These are phyloP conservation scores for Podabrus alpinus DNA, from an alignment of 2,888 invertebrate genomes.

Conservation along the genomic window DNA sequence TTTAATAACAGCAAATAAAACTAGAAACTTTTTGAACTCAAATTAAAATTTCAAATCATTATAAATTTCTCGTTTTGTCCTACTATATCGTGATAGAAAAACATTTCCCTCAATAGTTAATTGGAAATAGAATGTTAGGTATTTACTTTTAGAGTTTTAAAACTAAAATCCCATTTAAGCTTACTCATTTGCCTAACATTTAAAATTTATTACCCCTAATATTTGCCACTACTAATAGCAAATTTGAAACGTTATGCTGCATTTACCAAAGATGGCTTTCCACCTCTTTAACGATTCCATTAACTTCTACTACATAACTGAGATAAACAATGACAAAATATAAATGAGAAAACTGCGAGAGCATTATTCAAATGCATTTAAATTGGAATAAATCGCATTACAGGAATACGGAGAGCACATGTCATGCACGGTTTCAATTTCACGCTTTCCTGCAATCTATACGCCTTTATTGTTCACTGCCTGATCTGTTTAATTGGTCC, in stretches of 20 bases:
- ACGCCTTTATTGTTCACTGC: slow-evolving; percentile 31
- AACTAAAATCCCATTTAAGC: neutral
- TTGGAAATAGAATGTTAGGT: neutral
- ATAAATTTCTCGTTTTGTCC: neutral
- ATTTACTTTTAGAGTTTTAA: neutral
- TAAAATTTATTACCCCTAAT: neutral
- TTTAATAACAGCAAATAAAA: neutral
- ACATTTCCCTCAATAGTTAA: neutral
- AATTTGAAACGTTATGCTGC: neutral
- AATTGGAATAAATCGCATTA: slow-evolving; percentile 25
- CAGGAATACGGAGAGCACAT: slow-evolving; percentile 31
- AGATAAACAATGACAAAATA: neutral
- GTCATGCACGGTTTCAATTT: slow-evolving; percentile 37
- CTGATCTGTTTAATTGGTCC: slow-evolving; percentile 26
- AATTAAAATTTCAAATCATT: neutral
- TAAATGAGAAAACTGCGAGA: neutral
- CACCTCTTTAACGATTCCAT: neutral
- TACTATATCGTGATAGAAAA: neutral
- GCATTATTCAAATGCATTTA: slow-evolving; percentile 20
- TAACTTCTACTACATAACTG: neutral
- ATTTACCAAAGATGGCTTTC: neutral
- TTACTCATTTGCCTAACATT: neutral
- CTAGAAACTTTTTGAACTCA: neutral
- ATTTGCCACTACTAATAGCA: neutral
- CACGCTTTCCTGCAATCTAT: slow-evolving; percentile 35